Evolutionary conservation across 2,113 vertebrate species (phyloP).

Genomic region (Laticauda laticaudata): DNA sequence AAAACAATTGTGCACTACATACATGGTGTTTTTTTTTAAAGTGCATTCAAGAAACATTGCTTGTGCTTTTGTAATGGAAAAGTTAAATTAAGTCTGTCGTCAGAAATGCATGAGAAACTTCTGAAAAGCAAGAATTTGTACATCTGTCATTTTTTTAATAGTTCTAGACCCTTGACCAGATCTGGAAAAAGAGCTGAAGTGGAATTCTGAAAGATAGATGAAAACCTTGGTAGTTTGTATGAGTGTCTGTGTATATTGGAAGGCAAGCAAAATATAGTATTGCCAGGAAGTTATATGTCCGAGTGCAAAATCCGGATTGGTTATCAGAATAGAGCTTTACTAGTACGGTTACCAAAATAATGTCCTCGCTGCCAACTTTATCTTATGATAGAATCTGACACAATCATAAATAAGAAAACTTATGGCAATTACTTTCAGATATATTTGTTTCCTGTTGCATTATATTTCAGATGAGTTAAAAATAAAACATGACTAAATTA

Average conservation of each 20-base stretch:
- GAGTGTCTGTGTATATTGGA: not conserved
- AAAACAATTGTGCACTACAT: not conserved
- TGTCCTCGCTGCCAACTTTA: not conserved
- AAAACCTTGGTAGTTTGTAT: not conserved
- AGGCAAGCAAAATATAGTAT: not conserved
- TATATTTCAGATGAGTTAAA: not conserved
- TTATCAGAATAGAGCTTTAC: not conserved
- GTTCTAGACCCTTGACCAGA: not conserved
- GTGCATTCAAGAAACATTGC: not conserved
- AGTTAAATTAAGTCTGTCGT: not conserved
- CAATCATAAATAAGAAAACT: not conserved
- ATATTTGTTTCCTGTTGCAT: not conserved
- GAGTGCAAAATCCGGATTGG: not conserved
- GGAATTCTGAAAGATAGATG: not conserved
- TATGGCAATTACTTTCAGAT: not conserved
- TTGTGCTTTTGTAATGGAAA: not conserved
- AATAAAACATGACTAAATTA: conserved; percentile 16
- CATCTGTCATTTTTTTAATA: not conserved
- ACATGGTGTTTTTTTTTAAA: not conserved
- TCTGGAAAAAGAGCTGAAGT: not conserved
- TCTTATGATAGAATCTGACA: not conserved
- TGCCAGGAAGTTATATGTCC: not conserved
- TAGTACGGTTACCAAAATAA: not conserved
- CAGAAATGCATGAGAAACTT: not conserved
- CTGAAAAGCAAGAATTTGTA: not conserved